Base-by-base conservation (phyloP, 30 jellyfish, hydroid and myxozoan genomes). In the Morbakka virulenta region DNA sequence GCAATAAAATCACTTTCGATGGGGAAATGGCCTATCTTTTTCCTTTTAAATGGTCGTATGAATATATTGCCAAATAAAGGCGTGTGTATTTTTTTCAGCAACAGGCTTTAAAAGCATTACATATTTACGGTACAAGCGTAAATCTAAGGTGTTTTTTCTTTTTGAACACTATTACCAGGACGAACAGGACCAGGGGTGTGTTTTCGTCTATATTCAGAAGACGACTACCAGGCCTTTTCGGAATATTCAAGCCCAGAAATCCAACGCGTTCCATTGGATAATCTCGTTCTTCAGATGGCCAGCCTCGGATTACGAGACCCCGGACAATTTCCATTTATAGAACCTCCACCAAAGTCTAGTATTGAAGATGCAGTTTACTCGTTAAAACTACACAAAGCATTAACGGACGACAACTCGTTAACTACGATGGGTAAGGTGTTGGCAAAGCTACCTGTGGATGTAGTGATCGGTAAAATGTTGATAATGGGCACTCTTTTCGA, bases 181-280 rank as follows among this genome's bases (percentile, higher is more conserved):
- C 95, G 99, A 2, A 94, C 99, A 2, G 99, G 99, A 13, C 99
- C 99, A 41, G 99, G 99, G 4, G 97, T 94, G 17, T 94, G 99
- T 62, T 94, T 81, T 57, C 96, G 99, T 22, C 85, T 94, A 2
- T 94, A 87, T 51, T 76, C 97, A 32, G 96, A 88, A 21, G 96
- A 87, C 28, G 99, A 94, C 62, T 94, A 87, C 62, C 57, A 84
- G 13, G 96, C 94, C 2, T 86, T 94, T 52, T 86, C 87, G 2
- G 91, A 94, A 51, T 94, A 86, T 76, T 83, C 99, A 22, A 88
- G 95, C 28, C 99, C 99, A 1, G 99, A 94, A 65, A 88, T 94
- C 9, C 91, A 86, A 22, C 97, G 99, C 26, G 99, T 88, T 3
- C 97, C 97, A 12, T 49, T 94, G 64, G 96, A 94, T 80, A 76